These are phyloP conservation scores for Pogonocichla stellata DNA, from an alignment of 2,113 vertebrate genomes.

Conservation along the genomic window DNA sequence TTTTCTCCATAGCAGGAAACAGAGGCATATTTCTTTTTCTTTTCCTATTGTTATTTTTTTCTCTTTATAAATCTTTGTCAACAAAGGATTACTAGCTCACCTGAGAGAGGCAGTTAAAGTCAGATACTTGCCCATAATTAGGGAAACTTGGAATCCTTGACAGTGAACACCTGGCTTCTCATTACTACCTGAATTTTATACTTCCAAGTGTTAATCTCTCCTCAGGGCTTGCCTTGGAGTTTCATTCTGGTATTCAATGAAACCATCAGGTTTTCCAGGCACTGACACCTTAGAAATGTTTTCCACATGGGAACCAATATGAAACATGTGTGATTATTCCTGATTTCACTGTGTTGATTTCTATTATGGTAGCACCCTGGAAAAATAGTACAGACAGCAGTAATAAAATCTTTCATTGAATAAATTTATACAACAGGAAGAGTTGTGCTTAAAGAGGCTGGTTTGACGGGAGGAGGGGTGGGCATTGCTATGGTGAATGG, in stretches of 20 bases:
- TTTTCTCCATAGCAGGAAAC: conserved; percentile 18
- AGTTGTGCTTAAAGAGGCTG: background rate
- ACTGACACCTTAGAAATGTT: conserved; percentile 39
- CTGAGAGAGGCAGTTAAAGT: conserved; percentile 44
- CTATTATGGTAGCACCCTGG: conserved; percentile 3
- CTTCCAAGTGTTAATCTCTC: conserved; percentile 58
- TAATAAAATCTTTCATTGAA: conserved; percentile 5
- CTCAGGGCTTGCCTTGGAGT: conserved; percentile 46
- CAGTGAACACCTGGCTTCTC: conserved; percentile 55
- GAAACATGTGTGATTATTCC: conserved; percentile 52
- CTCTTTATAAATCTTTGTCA: conserved; percentile 47
- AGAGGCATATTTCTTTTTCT: conserved; percentile 20
- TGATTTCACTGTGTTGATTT: conserved; percentile 35
- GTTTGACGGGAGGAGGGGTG: background rate
- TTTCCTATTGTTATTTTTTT: conserved; percentile 47
- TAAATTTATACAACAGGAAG: conserved; percentile 2
- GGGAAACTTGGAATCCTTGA: conserved; percentile 56
- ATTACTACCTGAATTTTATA: conserved; percentile 51
- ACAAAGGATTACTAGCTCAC: conserved; percentile 33
- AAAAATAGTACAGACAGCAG: conserved; percentile 16
- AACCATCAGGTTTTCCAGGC: conserved; percentile 37
- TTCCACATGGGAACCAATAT: conserved; percentile 44
- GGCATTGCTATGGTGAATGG: background rate
- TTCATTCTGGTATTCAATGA: conserved; percentile 27
- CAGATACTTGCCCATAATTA: conserved; percentile 44